These are phyloP conservation scores for Hylomyscus alleni DNA, from an alignment of 2,797 vertebrate genomes.

Conservation along the genomic window DNA sequence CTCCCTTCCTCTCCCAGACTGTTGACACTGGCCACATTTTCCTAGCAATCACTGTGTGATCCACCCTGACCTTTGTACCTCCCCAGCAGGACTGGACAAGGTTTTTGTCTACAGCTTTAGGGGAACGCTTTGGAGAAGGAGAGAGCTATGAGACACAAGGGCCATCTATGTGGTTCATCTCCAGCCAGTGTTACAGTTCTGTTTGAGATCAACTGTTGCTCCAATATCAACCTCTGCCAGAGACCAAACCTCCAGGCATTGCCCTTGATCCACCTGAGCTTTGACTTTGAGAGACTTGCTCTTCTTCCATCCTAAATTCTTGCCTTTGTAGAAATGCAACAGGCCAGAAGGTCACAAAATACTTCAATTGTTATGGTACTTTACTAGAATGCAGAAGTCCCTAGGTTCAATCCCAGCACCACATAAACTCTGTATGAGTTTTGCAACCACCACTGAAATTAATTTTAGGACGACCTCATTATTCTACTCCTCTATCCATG, in stretches of 20 bases:
- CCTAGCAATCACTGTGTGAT: not conserved
- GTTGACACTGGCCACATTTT: accelerated
- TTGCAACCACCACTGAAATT: accelerated
- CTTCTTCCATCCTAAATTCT: not conserved
- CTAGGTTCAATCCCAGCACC: not conserved
- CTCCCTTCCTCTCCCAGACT: not conserved
- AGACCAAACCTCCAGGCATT: not conserved
- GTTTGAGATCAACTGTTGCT: accelerated
- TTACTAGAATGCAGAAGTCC: too few species aligned
- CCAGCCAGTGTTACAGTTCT: not conserved
- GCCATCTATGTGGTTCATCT: too few species aligned
- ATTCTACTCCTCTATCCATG: not conserved
- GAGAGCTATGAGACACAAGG: too few species aligned
- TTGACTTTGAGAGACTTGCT: not conserved
- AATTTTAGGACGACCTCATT: not conserved
- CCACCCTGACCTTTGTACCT: not conserved
- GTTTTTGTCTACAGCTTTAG: accelerated
- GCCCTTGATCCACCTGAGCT: too few species aligned
- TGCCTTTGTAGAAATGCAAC: not conserved
- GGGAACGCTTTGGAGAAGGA: not conserved
- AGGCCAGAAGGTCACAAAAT: not conserved
- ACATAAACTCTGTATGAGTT: not conserved
- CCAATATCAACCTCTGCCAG: accelerated
- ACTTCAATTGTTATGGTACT: too few species aligned
- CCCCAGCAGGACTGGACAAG: not conserved